A percentile compares a stretch with the other conserved stretches of the same genome.
These are phyloP conservation scores for Drosophila eugracilis DNA, from an alignment of 1,140 invertebrate species.

Conservation along the genomic window DNA sequence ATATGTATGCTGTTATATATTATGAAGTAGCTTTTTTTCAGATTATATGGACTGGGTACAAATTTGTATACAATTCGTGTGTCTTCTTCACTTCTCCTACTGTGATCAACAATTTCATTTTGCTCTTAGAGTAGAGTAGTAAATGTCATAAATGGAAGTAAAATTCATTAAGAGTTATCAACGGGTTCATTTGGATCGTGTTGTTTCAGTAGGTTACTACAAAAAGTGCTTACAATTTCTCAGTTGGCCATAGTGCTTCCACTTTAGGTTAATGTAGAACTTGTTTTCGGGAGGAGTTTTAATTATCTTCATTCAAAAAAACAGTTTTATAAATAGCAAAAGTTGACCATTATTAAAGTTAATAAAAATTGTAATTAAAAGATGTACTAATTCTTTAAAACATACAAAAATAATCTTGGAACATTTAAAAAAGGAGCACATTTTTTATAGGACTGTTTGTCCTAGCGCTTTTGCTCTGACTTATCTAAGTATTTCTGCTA, in stretches of 20 bases:
- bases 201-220: constrained; percentile 25
- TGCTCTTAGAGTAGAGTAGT: constrained; percentile 60
- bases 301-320: neutral
- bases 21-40: constrained; percentile 70
- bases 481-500: constrained; percentile 23
- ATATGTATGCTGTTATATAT: constrained; percentile 71
- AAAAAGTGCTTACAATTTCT: constrained; percentile 8
- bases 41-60: constrained; percentile 82
- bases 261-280: neutral
- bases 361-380: neutral
- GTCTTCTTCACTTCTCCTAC: constrained; percentile 12
- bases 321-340: no score
- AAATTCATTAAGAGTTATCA: constrained; percentile 68
- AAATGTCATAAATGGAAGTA: constrained; percentile 76
- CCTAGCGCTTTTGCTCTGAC: neutral
- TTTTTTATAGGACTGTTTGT: neutral
- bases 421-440: neutral
- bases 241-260: neutral
- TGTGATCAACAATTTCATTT: constrained; percentile 50
- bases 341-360: no score
- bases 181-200: constrained; percentile 11
- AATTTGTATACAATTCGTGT: constrained; percentile 77
- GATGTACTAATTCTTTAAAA: no score
- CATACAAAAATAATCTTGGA: no score
- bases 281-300: no score